Base-by-base conservation (phyloP, 30 jellyfish, hydroid and myxozoan genomes). In the Aurelia sp. region DNA sequence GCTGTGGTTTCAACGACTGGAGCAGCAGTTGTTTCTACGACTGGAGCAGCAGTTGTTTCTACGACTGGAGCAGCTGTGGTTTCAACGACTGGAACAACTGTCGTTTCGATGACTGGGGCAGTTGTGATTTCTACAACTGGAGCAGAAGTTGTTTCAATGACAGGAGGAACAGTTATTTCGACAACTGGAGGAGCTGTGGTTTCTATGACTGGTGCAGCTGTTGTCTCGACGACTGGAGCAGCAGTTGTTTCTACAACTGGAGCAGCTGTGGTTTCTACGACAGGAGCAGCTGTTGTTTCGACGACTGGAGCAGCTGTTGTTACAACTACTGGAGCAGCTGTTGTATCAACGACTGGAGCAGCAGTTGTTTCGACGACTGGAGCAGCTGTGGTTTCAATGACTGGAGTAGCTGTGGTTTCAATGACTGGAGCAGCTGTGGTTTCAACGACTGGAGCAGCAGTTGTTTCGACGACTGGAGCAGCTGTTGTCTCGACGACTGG, bases 401-500 rank as follows among this genome's bases (percentile, higher is more conserved):
- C 72, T n/a, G 79, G 88, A 53, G 77, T 63, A 2, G 88, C 88
- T 0, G 88, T 76, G 5, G 88, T 76, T 52, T 76, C 80, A 0
- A 76, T 79, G 52, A 59, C 77, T 48, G 88, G 88, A 31, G 88
- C 88, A 13, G 77, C 76, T 0, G 88, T 76, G 3, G 88, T 68
- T 27, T 41, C 51, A 10, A 65, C 35, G 18, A n/a, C 81, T 16
- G 84, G 84, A 8, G 65, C 84, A 41, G 84, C 84, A 1, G 84
- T 73, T 19, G 84, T 73, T 47, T 73, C 84, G 2, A 77, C 78
- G 31, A 62, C 88, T 53, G 88, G 78, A 24, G 84, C 84, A 8
- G 65, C 83, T 1, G 88, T 62, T 24, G 88, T 62, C 57, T 19
- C 88, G 21, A 22, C 71, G 51, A 80, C 69, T 24, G 82, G 82